Evolutionary conservation across 2,797 vertebrate genomes (phyloP), one percentile per base, ranked within the genome.

Genomic region (Xenentodon cancila): DNA sequence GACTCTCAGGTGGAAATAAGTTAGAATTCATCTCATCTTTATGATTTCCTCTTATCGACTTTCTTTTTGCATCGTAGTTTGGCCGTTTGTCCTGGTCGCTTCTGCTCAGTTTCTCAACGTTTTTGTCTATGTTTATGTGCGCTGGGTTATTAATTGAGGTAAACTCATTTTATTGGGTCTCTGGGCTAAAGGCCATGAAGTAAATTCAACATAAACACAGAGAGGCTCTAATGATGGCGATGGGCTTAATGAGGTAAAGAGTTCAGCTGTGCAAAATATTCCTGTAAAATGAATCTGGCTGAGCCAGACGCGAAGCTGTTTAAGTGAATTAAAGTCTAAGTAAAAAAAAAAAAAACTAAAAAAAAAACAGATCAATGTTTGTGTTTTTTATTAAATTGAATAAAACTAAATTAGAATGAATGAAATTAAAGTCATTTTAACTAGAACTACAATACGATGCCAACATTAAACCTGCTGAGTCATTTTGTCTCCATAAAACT

Each of bases 171-270:
- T 3, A 37, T 37, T 37, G 34, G 9, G 34, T 59, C 20, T 64
- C 25, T 46, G 46, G 25, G 37, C 51, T 66, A n/a, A 62, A 65
- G 34, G 34, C 22, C 47, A 4, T 12, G 1, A 27, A n/a, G 59
- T 40, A 56, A 56, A 43, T 65, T 45, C 63, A 58, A 63, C 57
- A 63, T 82, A 25, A 43, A 80, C 56, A 65, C 68, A 57, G 53
- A 57, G 53, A 73, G 63, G 52, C 12, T 71, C 62, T 81, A 75
- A 80, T 66, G 73, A 77, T 66, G 57, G 19, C 46, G 52, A 75
- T 64, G 67, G 45, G 25, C 68, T 71, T 73, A 79, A 76, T 54
- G 65, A 68, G 56, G 81, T 11, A 69, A 77, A 73, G 74, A 73
- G 72, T 71, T 74, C 34, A 37, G 34, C 30, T 8, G 3, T 32